Percentiles rank a stretch among this genome's conserved stretches.
Conservation (phyloP, 2,888 invertebrate species). For the Rotaria macrura region DNA sequence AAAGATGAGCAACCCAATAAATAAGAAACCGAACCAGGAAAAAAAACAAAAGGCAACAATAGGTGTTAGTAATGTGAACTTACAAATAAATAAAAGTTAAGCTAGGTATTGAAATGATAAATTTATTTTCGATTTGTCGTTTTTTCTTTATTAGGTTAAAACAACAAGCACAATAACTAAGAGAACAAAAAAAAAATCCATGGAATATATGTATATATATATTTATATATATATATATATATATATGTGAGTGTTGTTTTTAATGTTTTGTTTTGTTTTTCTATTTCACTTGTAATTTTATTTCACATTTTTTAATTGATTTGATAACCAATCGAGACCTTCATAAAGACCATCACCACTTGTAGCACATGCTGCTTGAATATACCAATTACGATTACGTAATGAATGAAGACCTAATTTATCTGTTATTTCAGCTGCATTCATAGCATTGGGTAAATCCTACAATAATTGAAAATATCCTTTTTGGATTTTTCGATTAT, state of each 20-base stretch:
- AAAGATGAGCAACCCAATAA: neutral
- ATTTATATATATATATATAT: too few relatives aligned
- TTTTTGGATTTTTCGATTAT: neutral
- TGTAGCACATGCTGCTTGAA: slow-evolving; percentile 70
- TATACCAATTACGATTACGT: slow-evolving; percentile 75
- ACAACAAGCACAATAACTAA: neutral
- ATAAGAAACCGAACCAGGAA: neutral
- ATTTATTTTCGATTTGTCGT: neutral
- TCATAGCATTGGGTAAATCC: slow-evolving; percentile 99
- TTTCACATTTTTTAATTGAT: slow-evolving; percentile 76
- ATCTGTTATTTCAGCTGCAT: slow-evolving; percentile 97
- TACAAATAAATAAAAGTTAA: neutral
- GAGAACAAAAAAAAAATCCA: neutral
- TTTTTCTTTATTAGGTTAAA: neutral
- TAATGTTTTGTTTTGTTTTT: neutral
- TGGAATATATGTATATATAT: neutral
- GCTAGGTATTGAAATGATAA: neutral
- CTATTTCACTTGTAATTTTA: neutral
- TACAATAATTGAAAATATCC: slow-evolving; percentile 43
- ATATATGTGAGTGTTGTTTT: neutral
- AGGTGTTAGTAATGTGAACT: neutral
- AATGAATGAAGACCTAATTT: slow-evolving; percentile 94
- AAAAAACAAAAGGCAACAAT: neutral
- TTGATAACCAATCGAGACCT: slow-evolving; percentile 98
- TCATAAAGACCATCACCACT: slow-evolving; percentile 97